Evolutionary conservation across 1,140 invertebrate genomes (phyloP), one percentile per base, ranked within the genome.

Genomic region (Halyomorpha halys): DNA sequence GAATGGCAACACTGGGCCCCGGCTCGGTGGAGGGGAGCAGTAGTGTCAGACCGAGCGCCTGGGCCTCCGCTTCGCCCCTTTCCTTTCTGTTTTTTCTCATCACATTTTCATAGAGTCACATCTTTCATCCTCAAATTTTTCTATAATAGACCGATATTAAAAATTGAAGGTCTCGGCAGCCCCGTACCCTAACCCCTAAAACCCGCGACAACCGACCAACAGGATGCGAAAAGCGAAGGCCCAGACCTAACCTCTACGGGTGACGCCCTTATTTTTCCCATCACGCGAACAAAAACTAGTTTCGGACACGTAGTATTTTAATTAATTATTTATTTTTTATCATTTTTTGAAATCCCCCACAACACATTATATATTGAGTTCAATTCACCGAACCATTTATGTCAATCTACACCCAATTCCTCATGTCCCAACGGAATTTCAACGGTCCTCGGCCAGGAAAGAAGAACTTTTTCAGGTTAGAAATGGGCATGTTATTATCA

Each of bases 191-290:
- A 56, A n/a, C 51, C 21, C 13, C 51, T 13, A 3, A 4, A 39
- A 39, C 34, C 34, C 34, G 34, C 34, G 34, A 39, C 11, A 39
- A 39, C 11, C 53, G 19, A 21, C 53, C 53, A 15, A 25, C 23
- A 56, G 53, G 53, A 56, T 56, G 53, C 53, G 53, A 56, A 56
- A 56, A 16, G 53, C 53, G 53, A 56, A 56, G 53, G 53, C 53
- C 53, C 53, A 56, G 53, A 23, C 53, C 15, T 56, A 56, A 56
- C 53, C 53, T 56, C 14, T 56, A 21, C 53, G 53, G 53, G 53
- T 56, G 53, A 56, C 53, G 53, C 53, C 53, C 53, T 56, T 56
- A 56, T 56, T 56, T 30, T 39, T 56, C 23, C 23, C 23, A 23
- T 56, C 53, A 25, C 23, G 53, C 53, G 23, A 56, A 39, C 53